Conservation (phyloP, 2,797 vertebrate genomes). For the Oreonectes daqikongensis region DNA sequence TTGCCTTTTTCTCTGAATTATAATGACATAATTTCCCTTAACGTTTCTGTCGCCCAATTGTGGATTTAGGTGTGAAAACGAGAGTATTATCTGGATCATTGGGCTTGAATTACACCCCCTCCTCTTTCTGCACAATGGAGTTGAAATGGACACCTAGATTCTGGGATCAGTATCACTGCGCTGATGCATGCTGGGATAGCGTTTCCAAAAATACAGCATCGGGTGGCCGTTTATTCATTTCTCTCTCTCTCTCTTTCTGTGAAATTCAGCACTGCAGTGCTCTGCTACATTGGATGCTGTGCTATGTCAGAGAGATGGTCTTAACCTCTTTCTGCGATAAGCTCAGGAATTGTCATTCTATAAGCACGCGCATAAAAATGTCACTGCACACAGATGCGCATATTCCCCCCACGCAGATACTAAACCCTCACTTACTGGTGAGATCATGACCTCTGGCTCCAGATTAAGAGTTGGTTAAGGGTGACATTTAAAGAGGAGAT, state of each 20-base stretch:
- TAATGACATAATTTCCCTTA: not conserved
- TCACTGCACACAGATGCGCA: constrained; percentile 22
- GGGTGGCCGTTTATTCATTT: constrained; percentile 41
- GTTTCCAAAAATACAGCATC: constrained; percentile 72
- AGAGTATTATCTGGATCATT: constrained; percentile 38
- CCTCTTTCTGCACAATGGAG: constrained; percentile 16
- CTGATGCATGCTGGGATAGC: constrained; percentile 65
- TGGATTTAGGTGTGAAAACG: constrained; percentile 13
- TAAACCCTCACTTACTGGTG: not conserved
- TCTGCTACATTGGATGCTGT: constrained; percentile 64
- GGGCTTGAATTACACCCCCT: constrained; percentile 17
- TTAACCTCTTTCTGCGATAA: constrained; percentile 75
- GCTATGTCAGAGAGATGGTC: constrained; percentile 72
- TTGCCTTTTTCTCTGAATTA: constrained; percentile 4
- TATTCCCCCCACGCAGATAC: constrained; percentile 35
- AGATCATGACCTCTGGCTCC: constrained; percentile 14
- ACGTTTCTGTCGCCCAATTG: not conserved
- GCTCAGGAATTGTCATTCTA: constrained; percentile 69
- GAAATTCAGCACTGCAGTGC: constrained; percentile 43
- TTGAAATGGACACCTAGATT: constrained; percentile 67
- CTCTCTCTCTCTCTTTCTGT: constrained; percentile 23
- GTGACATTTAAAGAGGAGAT: constrained; percentile 6
- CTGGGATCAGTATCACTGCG: constrained; percentile 64
- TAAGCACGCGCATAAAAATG: constrained; percentile 54
- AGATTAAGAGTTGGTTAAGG: constrained; percentile 2